Conservation (phyloP, 2,797 vertebrate species). For the Scolopax rusticola region DNA sequence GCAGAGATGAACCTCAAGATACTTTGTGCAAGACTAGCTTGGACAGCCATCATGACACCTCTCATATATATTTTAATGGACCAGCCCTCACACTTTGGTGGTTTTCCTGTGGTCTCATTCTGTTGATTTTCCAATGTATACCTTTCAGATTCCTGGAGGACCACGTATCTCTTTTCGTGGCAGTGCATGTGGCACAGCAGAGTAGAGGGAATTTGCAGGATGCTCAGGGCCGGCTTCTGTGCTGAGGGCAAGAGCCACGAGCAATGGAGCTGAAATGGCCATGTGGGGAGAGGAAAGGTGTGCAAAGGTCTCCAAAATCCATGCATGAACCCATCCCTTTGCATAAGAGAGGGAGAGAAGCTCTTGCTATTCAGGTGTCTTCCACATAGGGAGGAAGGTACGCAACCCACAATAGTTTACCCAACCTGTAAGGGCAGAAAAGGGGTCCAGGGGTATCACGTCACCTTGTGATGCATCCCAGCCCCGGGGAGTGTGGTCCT, state of each 20-base stretch:
- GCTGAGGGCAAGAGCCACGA: not conserved
- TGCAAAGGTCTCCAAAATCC: not conserved
- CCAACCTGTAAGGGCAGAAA: no score
- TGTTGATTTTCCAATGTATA: not conserved
- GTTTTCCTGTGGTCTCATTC: not conserved
- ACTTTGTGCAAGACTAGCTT: not conserved
- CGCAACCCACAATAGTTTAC: rapidly evolving
- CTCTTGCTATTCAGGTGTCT: not conserved
- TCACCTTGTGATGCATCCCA: not conserved
- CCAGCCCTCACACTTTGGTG: not conserved
- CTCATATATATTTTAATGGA: not conserved
- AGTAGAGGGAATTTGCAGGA: not conserved
- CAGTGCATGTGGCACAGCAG: not conserved
- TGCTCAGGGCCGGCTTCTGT: not conserved
- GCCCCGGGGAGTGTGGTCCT: not conserved
- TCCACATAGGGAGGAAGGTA: rapidly evolving
- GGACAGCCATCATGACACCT: not conserved
- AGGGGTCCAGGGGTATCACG: not conserved
- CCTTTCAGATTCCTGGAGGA: not conserved
- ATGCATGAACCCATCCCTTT: not conserved
- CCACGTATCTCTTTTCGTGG: rapidly evolving
- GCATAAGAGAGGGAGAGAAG: not conserved
- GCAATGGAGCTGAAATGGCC: not conserved
- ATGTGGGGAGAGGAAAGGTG: not conserved
- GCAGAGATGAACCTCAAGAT: not conserved